phyloP scores from a whole-genome alignment of 2,113 vertebrate species.

The Gopherus evgoodei region DNA sequence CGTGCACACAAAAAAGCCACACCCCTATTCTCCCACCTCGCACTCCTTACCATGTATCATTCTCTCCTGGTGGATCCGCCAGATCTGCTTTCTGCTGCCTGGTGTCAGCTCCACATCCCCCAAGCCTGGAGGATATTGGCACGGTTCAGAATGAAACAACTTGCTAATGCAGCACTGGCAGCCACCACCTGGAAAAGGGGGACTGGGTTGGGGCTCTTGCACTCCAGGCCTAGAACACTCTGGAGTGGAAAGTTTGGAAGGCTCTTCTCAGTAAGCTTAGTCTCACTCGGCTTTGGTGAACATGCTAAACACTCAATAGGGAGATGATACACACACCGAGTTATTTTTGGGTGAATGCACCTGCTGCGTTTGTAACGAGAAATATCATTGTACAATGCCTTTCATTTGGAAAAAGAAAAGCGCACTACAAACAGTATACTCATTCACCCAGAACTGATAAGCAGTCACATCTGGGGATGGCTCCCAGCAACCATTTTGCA shows the following conservation, averaged over 20 bases:
- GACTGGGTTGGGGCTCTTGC: rapidly evolving
- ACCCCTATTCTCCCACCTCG: not conserved
- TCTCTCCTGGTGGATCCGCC: not conserved
- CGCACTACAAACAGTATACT: not conserved
- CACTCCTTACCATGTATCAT: not conserved
- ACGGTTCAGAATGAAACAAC: not conserved
- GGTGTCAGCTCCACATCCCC: not conserved
- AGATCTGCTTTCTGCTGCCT: not conserved
- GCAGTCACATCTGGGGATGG: rapidly evolving
- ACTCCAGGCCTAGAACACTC: not conserved
- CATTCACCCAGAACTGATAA: not conserved
- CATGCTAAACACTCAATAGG: not conserved
- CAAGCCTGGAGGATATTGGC: not conserved
- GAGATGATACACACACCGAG: not conserved
- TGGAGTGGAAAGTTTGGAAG: not conserved
- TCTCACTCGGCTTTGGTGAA: not conserved
- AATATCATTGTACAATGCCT: not conserved
- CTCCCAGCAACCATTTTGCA: not conserved
- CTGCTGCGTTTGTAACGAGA: not conserved
- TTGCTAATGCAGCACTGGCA: not conserved
- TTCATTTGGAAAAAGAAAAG: not conserved
- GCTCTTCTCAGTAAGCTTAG: not conserved
- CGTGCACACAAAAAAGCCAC: rapidly evolving
- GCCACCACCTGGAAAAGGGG: not conserved
- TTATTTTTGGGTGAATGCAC: not conserved